phyloP scores from a whole-genome alignment of 2,113 vertebrate genomes.

The Tachuris rubrigastra region DNA sequence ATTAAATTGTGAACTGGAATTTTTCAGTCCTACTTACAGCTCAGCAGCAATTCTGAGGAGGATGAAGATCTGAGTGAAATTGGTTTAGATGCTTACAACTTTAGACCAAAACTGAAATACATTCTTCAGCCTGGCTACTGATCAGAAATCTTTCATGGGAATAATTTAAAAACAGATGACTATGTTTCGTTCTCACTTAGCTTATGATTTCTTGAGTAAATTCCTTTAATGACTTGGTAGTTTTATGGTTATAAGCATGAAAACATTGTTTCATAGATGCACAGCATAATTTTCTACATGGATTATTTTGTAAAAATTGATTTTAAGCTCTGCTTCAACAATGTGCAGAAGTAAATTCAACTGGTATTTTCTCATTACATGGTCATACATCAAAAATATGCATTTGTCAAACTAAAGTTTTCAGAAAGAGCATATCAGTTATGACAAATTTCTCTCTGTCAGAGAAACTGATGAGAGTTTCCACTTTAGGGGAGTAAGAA shows the following conservation, averaged over 20 bases:
- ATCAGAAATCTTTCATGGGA: not conserved
- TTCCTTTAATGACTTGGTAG: not conserved
- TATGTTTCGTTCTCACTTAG: not conserved
- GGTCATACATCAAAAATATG: not conserved
- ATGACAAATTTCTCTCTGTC: not conserved
- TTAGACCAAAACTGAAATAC: not conserved
- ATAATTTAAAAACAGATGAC: not conserved
- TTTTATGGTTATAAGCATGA: not conserved
- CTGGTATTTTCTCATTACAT: not conserved
- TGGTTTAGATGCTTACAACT: not conserved
- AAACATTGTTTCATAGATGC: not conserved
- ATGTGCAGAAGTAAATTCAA: not conserved
- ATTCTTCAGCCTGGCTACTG: not conserved
- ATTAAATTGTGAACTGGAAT: conserved; percentile 1
- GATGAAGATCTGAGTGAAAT: not conserved
- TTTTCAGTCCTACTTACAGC: not conserved
- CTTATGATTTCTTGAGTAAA: not conserved
- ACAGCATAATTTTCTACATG: not conserved
- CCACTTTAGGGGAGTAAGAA: not conserved
- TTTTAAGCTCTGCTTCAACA: not conserved
- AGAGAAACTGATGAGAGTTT: not conserved
- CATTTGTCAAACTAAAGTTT: not conserved
- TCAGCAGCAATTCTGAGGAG: not conserved
- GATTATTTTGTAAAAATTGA: not conserved
- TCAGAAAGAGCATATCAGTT: not conserved